Evolutionary conservation across 2,113 vertebrate genomes (phyloP), one percentile per base, ranked within the genome.

Genomic region (Dascyllus trimaculatus): DNA sequence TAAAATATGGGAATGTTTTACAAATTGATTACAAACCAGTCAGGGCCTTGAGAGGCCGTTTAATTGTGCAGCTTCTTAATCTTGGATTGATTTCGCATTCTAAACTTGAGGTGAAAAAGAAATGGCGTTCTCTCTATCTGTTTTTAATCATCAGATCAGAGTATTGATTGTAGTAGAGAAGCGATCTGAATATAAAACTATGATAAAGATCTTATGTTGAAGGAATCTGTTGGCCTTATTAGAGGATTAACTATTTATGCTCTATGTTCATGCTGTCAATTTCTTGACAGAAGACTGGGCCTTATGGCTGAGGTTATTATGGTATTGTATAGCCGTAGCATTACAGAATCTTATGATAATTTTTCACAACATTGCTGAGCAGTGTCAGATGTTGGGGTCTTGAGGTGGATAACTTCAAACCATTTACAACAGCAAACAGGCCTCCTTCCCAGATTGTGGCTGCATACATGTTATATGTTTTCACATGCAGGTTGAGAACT

Each of bases 11-110:
- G 51, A 61, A 56, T 75, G 69, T 75, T 70, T 35, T 21, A 58
- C 57, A 75, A 67, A 79, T 66, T 77, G 56, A 68, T 68, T 67
- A 62, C 43, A 73, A 74, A 69, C n/a, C 66, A 67, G 60, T 52
- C 1, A 25, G 21, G 62, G 40, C 25, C 68, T 35, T 25, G 2
- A 56, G 43, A 74, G 56, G 48, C 13, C 21, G 35, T 64, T 59
- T 70, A 35, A 72, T 45, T 57, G 24, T 64, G 18, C 49, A 66
- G 32, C 63, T 59, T 49, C 32, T 74, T 22, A 64, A 65, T 74
- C 17, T 38, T 65, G 32, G 32, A 10, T 60, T 45, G 21, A 18
- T 75, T 66, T 61, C 4, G 52, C 2, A 62, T 58, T 67, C 40
- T 66, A 35, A 53, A 11, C 35, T 49, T 61, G 19, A 48, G 14